Evolutionary conservation across 2,113 vertebrate species (phyloP), one percentile per base, ranked within the genome.

Genomic region (Mirza zaza): DNA sequence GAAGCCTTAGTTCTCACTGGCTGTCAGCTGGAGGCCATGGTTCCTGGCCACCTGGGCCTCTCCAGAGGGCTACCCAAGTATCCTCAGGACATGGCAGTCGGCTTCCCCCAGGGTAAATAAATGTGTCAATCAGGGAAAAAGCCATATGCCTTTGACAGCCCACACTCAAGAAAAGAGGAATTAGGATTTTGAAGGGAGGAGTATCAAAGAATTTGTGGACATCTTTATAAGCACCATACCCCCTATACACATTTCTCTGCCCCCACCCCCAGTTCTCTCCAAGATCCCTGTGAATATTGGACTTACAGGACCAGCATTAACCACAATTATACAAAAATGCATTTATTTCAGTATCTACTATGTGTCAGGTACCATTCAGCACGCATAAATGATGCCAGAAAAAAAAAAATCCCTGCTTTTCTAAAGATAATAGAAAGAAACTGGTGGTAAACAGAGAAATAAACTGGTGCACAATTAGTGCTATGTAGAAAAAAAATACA

Each of bases 321-420:
- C 48, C 27, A 75, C 39, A 77, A 83, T 77, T 77, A 88, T 6
- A 45, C n/a, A 70, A 52, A 86, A 75, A 50, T 80, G 55, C 50
- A 81, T 71, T 87, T 83, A 96, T 83, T 87, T 96, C 71, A 79
- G 25, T 93, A 84, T 68, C 18, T 36, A 39, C 34, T 67, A 52
- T 63, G 10, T 42, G 18, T 68, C 20, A 87, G n/a, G 27, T 14
- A 27, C 52, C 34, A 84, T 68, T 79, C 50, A 32, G 45, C 17
- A 95, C 8, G 70, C 6, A 70, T 73, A 92, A 71, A 48, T 67
- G 77, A 96, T 79, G 25, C 68, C 10, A 27, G 29, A 63, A 63
- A 55, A 55, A 70, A 21, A 70, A 68, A 79, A 71, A 14, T 67
- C 11, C 52, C 29, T 84, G 15, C 15, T 55, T 20, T 93, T 79